Evolutionary conservation across 2,113 vertebrate species (phyloP).

Genomic region (Menidia beryllina): DNA sequence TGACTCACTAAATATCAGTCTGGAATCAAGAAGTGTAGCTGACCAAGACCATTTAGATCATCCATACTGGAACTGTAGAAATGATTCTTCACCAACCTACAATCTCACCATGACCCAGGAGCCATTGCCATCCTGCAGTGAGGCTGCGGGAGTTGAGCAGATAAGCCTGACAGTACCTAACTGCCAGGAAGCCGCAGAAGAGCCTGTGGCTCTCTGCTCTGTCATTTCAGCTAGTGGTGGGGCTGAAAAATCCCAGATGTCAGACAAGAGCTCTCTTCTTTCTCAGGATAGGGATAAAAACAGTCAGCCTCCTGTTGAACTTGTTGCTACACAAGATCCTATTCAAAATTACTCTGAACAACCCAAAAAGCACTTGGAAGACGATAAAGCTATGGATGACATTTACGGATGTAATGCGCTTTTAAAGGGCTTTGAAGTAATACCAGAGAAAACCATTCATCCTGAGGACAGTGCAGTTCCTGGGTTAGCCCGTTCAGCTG

Average conservation of each 20-base stretch:
- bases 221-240: conserved; percentile 15
- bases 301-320: background rate
- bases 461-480: conserved; percentile 3
- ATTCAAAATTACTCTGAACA: conserved; percentile 26
- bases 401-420: background rate
- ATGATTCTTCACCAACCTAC: background rate
- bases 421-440: conserved; percentile 15
- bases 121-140: background rate
- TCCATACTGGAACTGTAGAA: conserved; percentile 46
- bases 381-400: background rate
- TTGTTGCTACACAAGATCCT: background rate
- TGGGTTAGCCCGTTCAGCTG: background rate
- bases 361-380: conserved; percentile 10
- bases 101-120: background rate
- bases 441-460: background rate
- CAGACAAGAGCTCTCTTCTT: conserved; percentile 15
- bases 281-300: conserved; percentile 11
- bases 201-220: conserved; percentile 10
- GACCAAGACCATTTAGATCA: conserved; percentile 41
- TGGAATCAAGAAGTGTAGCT: conserved; percentile 28
- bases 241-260: conserved; percentile 12
- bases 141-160: conserved; percentile 7
- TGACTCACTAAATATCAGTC: background rate
- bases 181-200: background rate
- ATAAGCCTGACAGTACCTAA: background rate